Evolutionary conservation across 1,140 invertebrate species (phyloP).

Genomic region (Saxidomus purpurata): DNA sequence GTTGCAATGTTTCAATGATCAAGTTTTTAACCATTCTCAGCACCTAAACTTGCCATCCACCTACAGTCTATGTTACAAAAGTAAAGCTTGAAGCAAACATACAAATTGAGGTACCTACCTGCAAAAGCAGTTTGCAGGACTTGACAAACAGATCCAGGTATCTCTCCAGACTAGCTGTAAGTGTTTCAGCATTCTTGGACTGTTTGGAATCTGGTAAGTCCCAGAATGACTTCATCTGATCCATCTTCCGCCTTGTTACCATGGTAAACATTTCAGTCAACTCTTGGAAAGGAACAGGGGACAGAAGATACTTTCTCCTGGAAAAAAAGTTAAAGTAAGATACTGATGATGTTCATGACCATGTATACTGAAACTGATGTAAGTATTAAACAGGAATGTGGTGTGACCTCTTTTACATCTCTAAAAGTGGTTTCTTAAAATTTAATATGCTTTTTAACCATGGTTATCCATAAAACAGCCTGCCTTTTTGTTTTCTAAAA

Average conservation of each 20-base stretch:
- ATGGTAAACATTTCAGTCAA: constrained; percentile 23
- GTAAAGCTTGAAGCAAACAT: too few species aligned
- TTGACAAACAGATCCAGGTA: neutral
- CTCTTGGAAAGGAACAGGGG: constrained; percentile 22
- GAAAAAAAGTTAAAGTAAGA: neutral
- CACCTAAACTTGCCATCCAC: too few species aligned
- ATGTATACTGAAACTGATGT: too few species aligned
- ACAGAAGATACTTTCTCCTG: constrained; percentile 29
- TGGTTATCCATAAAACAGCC: too few species aligned
- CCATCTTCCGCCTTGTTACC: neutral
- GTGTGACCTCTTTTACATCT: too few species aligned
- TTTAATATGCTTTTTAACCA: neutral
- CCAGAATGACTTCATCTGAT: neutral
- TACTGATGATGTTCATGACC: too few species aligned
- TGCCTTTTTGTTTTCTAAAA: too few species aligned
- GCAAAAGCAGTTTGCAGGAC: neutral
- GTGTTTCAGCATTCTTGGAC: neutral
- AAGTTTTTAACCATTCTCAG: too few species aligned
- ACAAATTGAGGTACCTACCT: constrained; percentile 13
- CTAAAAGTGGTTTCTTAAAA: too few species aligned
- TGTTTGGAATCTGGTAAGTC: neutral
- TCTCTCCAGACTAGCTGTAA: neutral
- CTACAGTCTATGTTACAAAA: too few species aligned
- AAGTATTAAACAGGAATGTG: too few species aligned
- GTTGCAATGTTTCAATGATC: too few species aligned